Percentiles rank a stretch among this genome's conserved stretches.
These are phyloP conservation scores for Vombatus ursinus DNA, from an alignment of 2,113 vertebrate genomes.

Conservation along the genomic window DNA sequence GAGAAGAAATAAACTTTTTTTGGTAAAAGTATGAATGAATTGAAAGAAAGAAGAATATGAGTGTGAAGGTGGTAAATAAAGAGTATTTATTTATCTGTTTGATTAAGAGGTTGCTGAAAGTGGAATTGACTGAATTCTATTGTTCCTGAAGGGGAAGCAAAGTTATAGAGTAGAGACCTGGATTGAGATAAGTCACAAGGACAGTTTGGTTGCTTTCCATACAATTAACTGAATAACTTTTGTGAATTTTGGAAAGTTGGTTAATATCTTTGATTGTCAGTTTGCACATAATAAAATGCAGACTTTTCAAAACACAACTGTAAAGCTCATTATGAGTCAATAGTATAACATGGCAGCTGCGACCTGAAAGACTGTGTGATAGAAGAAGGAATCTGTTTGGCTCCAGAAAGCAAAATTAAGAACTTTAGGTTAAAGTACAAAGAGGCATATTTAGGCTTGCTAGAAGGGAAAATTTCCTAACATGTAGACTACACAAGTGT, in stretches of 20 bases:
- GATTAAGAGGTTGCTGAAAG: not conserved
- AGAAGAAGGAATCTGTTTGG: not conserved
- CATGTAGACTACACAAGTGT: not conserved
- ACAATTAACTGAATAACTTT: not conserved
- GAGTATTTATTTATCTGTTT: not conserved
- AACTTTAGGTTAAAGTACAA: not conserved
- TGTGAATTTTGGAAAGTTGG: not conserved
- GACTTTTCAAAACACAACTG: not conserved
- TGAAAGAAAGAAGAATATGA: not conserved
- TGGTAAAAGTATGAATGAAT: not conserved
- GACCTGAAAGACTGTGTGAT: not conserved
- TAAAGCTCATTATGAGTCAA: not conserved
- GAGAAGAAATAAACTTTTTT: not conserved
- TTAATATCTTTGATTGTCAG: not conserved
- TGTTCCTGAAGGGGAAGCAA: not conserved
- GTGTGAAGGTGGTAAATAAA: not conserved
- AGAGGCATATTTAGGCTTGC: not conserved
- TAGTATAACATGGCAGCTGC: not conserved
- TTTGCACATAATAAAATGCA: not conserved
- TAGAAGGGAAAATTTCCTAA: not conserved
- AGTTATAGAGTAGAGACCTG: not conserved
- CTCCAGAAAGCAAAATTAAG: not conserved
- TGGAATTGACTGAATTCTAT: not conserved
- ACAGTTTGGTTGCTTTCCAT: not conserved
- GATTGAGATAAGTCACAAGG: not conserved